Evolutionary conservation across 2,797 vertebrate species (phyloP).

Genomic region (Cynopterus sphinx): DNA sequence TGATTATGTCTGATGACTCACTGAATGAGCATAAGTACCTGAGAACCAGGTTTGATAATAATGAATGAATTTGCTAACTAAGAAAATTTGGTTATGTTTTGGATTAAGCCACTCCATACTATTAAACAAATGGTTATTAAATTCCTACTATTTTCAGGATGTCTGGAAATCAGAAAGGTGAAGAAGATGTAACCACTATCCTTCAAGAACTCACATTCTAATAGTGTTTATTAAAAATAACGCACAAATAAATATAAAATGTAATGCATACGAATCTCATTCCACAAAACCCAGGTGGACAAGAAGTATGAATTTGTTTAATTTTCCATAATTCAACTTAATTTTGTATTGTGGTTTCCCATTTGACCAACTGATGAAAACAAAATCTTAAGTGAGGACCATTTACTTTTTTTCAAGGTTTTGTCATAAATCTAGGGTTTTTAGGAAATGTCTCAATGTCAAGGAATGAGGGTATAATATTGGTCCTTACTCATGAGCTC

Average conservation of each 20-base stretch:
- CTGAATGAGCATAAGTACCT: background rate
- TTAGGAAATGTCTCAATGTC: background rate
- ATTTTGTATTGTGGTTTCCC: background rate
- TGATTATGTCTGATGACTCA: background rate
- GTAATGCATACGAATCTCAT: background rate
- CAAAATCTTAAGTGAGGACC: background rate
- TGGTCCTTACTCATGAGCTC: background rate
- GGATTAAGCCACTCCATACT: background rate
- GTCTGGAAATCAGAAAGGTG: background rate
- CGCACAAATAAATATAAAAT: background rate
- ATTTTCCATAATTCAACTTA: background rate
- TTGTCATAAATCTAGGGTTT: background rate
- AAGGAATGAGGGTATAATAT: background rate
- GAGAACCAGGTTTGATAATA: background rate
- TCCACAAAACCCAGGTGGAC: background rate
- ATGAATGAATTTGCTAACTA: background rate
- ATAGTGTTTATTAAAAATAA: background rate
- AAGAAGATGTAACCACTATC: background rate
- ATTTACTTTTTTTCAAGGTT: background rate
- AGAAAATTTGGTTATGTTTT: background rate
- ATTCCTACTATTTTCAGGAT: background rate
- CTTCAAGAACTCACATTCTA: background rate
- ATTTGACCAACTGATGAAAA: background rate
- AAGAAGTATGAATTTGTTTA: background rate
- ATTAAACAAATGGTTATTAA: background rate